Evolutionary conservation across 2,113 vertebrate species (phyloP), one percentile per base, ranked within the genome.

Genomic region (Erpornis zantholeuca): DNA sequence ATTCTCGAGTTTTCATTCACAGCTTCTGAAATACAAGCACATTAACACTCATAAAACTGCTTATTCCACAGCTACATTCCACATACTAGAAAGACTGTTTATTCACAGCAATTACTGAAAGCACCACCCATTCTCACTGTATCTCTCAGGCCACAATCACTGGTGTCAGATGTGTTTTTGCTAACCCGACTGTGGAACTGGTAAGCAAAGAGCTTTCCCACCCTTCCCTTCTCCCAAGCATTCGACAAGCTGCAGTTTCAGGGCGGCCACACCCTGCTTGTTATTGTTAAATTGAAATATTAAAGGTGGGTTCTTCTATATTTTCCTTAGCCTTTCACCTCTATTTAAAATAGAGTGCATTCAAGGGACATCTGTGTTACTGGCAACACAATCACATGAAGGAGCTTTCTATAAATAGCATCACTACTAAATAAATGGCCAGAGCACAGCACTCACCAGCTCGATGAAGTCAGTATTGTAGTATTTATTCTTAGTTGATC

Each of bases 251-350:
- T 63, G 57, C 27, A 17, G 75, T 76, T 92, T 92, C 79, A 84
- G 63, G 68, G 77, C 19, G 40, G 85, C 95, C 97, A 95, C 97
- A 95, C 98, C 98, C 97, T 94, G 91, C 86, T 92, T 89, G 69
- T 97, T 97, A 98, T 98, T 98, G 98, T 98, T 82, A 82, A 91
- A 83, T 81, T 95, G 73, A 75, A 92, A 87, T 97, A 94, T 97
- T 92, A 96, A 92, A 97, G 91, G 91, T 93, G 92, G 90, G 69
- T 75, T 82, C 80, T 87, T 77, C 89, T 87, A 40, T 92, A 75
- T 92, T 95, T 96, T 96, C 89, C 94, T 90, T 94, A 82, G 95
- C 93, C 95, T 95, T 97, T 96, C 96, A 93, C 95, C 85, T 97
- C 71, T 75, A 75, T 96, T 97, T 96, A 87, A 92, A 96, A 90